Base-by-base conservation (phyloP, 2,113 vertebrate species). In the Ailurus styani region DNA sequence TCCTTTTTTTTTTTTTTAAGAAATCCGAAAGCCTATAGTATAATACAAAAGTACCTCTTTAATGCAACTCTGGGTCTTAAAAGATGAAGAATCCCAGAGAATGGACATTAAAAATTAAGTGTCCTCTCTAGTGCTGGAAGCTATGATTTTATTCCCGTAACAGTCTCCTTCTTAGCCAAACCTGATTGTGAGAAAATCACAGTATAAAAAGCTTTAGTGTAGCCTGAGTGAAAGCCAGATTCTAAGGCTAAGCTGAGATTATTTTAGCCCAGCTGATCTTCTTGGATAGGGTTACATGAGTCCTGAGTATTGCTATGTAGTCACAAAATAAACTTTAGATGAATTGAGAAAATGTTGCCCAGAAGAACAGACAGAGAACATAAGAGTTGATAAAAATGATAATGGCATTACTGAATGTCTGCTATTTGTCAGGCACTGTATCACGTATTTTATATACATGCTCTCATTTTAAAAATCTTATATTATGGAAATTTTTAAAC, bases 301-400 rank as follows among this genome's bases (percentile, higher is more conserved):
- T 91, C 60, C 75, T 97, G 23, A 40, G 10, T 88, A 93, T 95
- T 93, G 40, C 57, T 95, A 0, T 90, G 9, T 88, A 66, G 72
- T 54, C 37, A 95, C 72, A 97, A 93, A 93, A 87, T 93, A 82
- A 95, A 93, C 27, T 93, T 84, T 1, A 86, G 70, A 34, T 93
- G 29, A 97, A 50, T 62, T 93, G 47, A 84, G 60, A 91, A 93
- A 81, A 83, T 54, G 17, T 64, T 92, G 1, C 60, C 27, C 45
- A 83, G 13, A 25, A 40, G 50, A 77, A 83, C 4, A 90, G 57
- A 86, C 6, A 94, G 64, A 15, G 23, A 89, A 20, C 54, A 5
- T 5, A 60, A 73, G 27, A 77, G 34, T 77, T 92, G 85, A 79
- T 77, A 31, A 89, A 87, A 98, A 50, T 90, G 18, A 77, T 82